Conservation (phyloP, 1,140 invertebrate genomes). For the Psilanteris sp. region DNA sequence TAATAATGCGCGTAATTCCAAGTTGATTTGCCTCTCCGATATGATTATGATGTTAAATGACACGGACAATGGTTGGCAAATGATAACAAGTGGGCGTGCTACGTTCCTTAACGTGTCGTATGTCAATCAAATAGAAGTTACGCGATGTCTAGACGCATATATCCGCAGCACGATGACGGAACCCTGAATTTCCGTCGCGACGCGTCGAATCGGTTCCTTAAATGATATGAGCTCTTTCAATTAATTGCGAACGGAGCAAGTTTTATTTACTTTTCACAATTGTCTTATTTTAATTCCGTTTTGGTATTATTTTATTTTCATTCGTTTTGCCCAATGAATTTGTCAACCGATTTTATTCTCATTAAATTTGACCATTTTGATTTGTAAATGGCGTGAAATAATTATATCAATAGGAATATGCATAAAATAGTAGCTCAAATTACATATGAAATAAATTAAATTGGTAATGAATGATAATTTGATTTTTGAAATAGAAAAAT, state of each 20-base stretch:
- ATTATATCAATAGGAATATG: no score
- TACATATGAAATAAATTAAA: no score
- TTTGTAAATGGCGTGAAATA: no score
- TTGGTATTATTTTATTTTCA: no score
- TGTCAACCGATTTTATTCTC: no score
- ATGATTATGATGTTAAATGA: constrained; percentile 56
- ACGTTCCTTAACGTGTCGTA: constrained; percentile 67
- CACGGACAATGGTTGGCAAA: constrained; percentile 54
- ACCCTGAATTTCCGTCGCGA: constrained; percentile 63
- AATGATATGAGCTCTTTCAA: constrained; percentile 15
- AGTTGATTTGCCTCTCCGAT: constrained; percentile 50
- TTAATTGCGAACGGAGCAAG: constrained; percentile 14
- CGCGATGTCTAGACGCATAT: constrained; percentile 67
- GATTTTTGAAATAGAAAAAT: no score
- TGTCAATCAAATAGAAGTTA: constrained; percentile 74
- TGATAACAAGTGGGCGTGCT: constrained; percentile 66
- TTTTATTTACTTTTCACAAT: no score
- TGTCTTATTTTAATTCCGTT: no score
- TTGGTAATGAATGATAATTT: no score
- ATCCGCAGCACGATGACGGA: constrained; percentile 58
- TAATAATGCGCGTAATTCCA: constrained; percentile 46
- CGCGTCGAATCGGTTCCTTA: constrained; percentile 39
- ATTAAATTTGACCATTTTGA: no score
- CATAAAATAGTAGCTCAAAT: no score
- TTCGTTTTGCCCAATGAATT: no score